A percentile compares a stretch with the other conserved stretches of the same genome.
Conservation (phyloP, 2,888 invertebrate species). For the Amphipoea lucens region DNA sequence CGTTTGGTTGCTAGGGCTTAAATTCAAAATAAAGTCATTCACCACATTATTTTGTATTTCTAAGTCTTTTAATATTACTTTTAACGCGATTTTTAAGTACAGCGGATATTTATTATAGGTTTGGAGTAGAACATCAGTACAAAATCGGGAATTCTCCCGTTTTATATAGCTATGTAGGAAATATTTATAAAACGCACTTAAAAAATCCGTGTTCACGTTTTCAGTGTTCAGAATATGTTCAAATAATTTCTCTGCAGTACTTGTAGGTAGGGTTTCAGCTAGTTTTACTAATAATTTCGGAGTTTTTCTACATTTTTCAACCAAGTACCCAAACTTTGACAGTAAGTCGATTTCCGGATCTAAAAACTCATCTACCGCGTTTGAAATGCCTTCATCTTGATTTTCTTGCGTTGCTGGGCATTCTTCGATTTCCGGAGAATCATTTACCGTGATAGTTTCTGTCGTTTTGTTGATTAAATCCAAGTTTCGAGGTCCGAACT, state of each 20-base stretch:
- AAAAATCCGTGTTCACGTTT: constrained; percentile 62
- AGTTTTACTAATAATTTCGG: constrained; percentile 66
- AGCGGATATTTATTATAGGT: constrained; percentile 66
- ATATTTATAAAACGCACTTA: constrained; percentile 65
- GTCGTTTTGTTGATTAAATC: constrained; percentile 35
- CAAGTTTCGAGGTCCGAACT: constrained; percentile 66
- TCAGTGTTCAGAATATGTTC: constrained; percentile 68
- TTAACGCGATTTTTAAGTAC: constrained; percentile 70
- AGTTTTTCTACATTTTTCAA: constrained; percentile 70
- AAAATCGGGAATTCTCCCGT: constrained; percentile 70
- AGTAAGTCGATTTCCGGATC: constrained; percentile 71
- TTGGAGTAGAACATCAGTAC: constrained; percentile 76
- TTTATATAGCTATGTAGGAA: constrained; percentile 75
- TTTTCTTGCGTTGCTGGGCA: constrained; percentile 16
- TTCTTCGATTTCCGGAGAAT: constrained; percentile 28
- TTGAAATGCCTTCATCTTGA: constrained; percentile 35
- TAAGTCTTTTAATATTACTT: constrained; percentile 71
- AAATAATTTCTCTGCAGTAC: constrained; percentile 72
- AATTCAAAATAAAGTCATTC: constrained; percentile 72
- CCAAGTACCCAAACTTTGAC: constrained; percentile 65
- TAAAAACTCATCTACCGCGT: constrained; percentile 65
- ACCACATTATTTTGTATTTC: constrained; percentile 73
- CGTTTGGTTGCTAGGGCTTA: constrained; percentile 63
- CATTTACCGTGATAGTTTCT: constrained; percentile 32
- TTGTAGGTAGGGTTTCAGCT: constrained; percentile 69